Base-by-base conservation (phyloP, 2,888 invertebrate genomes). In the Molanna angustata region DNA sequence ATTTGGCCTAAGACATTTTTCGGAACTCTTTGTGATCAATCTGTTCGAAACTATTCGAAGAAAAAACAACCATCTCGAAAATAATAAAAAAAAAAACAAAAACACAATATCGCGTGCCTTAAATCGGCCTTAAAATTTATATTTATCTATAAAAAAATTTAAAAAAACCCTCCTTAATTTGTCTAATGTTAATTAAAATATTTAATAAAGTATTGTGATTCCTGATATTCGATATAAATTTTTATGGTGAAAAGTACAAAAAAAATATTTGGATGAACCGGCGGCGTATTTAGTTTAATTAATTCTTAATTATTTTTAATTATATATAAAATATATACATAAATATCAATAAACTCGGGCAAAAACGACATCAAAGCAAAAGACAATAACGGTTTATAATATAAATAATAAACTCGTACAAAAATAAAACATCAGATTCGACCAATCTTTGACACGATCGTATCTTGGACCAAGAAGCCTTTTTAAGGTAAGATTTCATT, bases 51-150 rank as follows among this genome's bases (percentile, higher is more conserved):
- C 32, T 42, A 22, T 46, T 32, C 27, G 19, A 48, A 48, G 9
- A 43, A 39, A 40, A 40, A 46, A 41, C 46, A 52, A 13, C 33
- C 11, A 33, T 13, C 11, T 13, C 7, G 19, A 47, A 31, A 46
- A 44, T 31, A 37, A 48, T 16, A 49, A 41, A 54, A 32, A 16
- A 33, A 31, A 31, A 54, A 39, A 49, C 17, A 39, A 17, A 43
- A 52, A 46, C 39, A 48, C 48, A 43, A 54, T 41, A 42, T 32
- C 40, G 32, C 31, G 49, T 52, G 50, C 51, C 77, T 77, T 77
- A 76, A 76, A 76, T 76, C 74, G 77, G 77, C 76, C 76, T 77
- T 77, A 76, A 76, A 76, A 59, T 56, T 56, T 56, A 54, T 56
- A 56, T 59, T 59, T 56, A 59, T 56, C 51, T 58, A 53, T 51